Percentiles rank a stretch among this genome's conserved stretches.
These are phyloP conservation scores for Carassius auratus DNA, from an alignment of 2,113 vertebrate genomes.

Conservation along the genomic window DNA sequence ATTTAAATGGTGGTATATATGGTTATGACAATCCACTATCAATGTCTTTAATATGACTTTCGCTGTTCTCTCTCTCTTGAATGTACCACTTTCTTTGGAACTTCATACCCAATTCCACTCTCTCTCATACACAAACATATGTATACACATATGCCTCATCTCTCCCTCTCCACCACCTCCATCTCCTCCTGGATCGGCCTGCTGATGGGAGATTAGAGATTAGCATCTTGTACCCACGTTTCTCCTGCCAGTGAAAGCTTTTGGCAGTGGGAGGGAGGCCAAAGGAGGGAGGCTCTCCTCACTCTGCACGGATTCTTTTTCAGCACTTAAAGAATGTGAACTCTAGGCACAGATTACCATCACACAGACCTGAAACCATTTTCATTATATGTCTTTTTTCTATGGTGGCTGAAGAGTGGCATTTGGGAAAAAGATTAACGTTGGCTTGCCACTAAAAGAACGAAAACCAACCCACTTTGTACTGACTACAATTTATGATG, in stretches of 20 bases:
- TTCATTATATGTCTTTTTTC: constrained; percentile 53
- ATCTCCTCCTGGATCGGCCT: constrained; percentile 68
- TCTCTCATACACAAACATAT: constrained; percentile 28
- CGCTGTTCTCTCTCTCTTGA: not conserved
- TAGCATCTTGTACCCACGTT: constrained; percentile 72
- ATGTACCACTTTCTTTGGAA: constrained; percentile 1
- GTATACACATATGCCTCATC: constrained; percentile 56
- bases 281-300: constrained; percentile 67
- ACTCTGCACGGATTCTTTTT: constrained; percentile 70
- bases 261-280: constrained; percentile 77
- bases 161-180: constrained; percentile 48
- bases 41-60: not conserved
- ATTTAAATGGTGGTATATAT: not conserved
- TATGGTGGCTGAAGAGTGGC: constrained; percentile 60
- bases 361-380: constrained; percentile 48
- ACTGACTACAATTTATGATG: constrained; percentile 43
- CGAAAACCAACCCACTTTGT: constrained; percentile 27
- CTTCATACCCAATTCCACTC: constrained; percentile 37
- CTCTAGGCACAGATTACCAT: constrained; percentile 41
- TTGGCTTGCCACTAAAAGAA: constrained; percentile 55
- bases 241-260: constrained; percentile 78
- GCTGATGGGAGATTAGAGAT: constrained; percentile 72
- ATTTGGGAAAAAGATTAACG: constrained; percentile 61
- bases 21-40: not conserved
- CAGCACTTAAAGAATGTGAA: constrained; percentile 64